Conservation (phyloP, 2,797 vertebrate species). For the Aselliscus stoliczkanus region DNA sequence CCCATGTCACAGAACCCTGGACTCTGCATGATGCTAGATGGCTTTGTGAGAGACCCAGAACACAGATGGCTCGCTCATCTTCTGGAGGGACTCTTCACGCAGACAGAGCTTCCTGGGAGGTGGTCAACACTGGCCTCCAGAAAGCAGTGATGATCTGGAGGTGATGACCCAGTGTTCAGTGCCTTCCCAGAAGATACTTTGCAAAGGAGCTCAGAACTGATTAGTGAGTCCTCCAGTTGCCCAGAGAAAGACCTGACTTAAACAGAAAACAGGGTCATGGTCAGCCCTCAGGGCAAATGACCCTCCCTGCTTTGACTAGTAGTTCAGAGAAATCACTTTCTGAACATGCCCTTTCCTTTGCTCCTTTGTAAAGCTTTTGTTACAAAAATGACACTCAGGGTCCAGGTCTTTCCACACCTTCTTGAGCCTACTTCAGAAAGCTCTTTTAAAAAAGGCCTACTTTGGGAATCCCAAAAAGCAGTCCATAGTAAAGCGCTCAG, state of each 20-base stretch:
- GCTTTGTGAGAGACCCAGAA: background rate
- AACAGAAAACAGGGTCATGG: background rate
- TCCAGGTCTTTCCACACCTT: background rate
- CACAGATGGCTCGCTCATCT: background rate
- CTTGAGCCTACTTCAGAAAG: background rate
- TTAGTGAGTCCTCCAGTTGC: background rate
- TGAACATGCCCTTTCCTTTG: background rate
- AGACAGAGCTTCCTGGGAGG: background rate
- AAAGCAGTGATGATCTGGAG: background rate
- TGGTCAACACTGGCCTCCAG: background rate
- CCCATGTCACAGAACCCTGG: background rate
- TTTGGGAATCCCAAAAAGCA: background rate
- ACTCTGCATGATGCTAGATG: accelerated
- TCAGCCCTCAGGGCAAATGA: background rate
- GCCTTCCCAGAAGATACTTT: background rate
- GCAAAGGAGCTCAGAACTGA: background rate
- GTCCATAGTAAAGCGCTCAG: background rate
- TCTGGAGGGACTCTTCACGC: background rate
- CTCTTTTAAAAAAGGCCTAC: background rate
- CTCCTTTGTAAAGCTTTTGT: background rate
- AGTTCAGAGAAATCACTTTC: background rate
- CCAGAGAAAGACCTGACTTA: background rate
- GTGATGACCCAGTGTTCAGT: too few species aligned
- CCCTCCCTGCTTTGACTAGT: background rate
- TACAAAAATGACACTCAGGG: background rate